A percentile compares a stretch with the other conserved stretches of the same genome.
These are phyloP conservation scores for Drosophila sucinea DNA, from an alignment of 1,140 invertebrate genomes.

Conservation along the genomic window DNA sequence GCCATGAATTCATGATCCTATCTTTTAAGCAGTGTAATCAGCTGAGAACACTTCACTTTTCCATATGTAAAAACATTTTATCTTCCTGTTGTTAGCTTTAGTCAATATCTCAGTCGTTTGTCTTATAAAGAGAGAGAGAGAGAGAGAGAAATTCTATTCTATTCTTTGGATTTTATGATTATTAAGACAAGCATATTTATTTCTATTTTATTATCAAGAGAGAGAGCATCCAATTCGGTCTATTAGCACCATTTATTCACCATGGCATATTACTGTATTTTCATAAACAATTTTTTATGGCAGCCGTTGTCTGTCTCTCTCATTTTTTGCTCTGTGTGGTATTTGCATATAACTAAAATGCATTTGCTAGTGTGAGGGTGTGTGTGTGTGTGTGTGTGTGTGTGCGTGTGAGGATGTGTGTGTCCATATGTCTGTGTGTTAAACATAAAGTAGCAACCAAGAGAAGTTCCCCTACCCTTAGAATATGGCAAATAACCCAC, in stretches of 20 bases:
- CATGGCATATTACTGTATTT: slow-evolving; percentile 28
- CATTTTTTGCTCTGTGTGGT: slow-evolving; percentile 3
- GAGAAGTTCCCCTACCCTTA: slow-evolving; percentile 16
- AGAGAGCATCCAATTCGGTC: slow-evolving; percentile 30
- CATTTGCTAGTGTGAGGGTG: slow-evolving; percentile 41
- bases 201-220: neutral
- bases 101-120: too few species aligned
- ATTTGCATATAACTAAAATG: slow-evolving; percentile 54
- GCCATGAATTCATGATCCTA: too few species aligned
- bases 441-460: slow-evolving; percentile 65
- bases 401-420: slow-evolving; percentile 29
- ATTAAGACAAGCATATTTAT: too few species aligned
- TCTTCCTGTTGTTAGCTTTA: too few species aligned
- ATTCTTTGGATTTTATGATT: too few species aligned
- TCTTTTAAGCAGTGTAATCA: too few species aligned
- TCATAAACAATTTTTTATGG: slow-evolving; percentile 70
- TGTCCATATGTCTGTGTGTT: slow-evolving; percentile 28
- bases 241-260: neutral
- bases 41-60: too few species aligned
- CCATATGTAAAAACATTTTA: too few species aligned
- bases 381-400: slow-evolving; percentile 30
- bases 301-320: neutral
- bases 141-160: too few species aligned
- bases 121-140: too few species aligned
- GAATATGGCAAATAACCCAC: slow-evolving; percentile 5